These are phyloP conservation scores for Aleiodes sp. DNA, from an alignment of 1,140 invertebrate genomes.

Conservation along the genomic window DNA sequence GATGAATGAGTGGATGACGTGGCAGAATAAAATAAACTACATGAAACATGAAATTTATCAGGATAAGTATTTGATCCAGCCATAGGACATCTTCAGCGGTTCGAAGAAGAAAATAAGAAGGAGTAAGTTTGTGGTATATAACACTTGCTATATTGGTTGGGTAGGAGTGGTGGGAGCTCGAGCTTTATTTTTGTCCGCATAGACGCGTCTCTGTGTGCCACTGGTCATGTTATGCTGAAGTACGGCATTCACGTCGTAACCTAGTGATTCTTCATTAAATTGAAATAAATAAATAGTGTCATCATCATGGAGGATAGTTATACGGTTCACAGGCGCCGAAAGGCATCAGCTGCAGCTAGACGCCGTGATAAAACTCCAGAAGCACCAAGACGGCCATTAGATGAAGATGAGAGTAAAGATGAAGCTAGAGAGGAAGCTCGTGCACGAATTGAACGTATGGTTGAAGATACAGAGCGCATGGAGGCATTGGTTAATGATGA, in stretches of 20 bases:
- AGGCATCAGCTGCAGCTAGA: conserved; percentile 54
- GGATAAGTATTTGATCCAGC: not conserved
- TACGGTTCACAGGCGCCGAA: conserved; percentile 58
- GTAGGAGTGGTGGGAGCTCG: conserved; percentile 51
- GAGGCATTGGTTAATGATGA: conserved; percentile 35
- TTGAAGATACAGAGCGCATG: conserved; percentile 55
- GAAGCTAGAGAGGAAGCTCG: conserved; percentile 49
- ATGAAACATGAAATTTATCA: not conserved
- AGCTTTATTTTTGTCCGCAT: conserved; percentile 59
- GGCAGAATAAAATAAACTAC: not conserved
- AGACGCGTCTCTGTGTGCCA: conserved; percentile 9
- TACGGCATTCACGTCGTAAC: not conserved
- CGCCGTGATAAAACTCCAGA: conserved; percentile 59
- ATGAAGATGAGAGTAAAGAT: conserved; percentile 29
- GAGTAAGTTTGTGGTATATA: not conserved
- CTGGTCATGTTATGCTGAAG: not conserved
- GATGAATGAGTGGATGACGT: not conserved
- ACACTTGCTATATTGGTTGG: conserved; percentile 29
- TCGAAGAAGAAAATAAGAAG: not conserved
- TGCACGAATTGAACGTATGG: conserved; percentile 47
- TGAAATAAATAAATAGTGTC: not conserved
- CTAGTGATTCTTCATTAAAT: not conserved
- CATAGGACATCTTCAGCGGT: not conserved
- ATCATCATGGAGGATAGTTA: conserved; percentile 61
- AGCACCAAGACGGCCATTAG: conserved; percentile 26